A percentile compares a stretch with the other conserved stretches of the same genome.
These are phyloP conservation scores for Chloroceryle inda DNA, from an alignment of 2,797 vertebrate species.

Conservation along the genomic window DNA sequence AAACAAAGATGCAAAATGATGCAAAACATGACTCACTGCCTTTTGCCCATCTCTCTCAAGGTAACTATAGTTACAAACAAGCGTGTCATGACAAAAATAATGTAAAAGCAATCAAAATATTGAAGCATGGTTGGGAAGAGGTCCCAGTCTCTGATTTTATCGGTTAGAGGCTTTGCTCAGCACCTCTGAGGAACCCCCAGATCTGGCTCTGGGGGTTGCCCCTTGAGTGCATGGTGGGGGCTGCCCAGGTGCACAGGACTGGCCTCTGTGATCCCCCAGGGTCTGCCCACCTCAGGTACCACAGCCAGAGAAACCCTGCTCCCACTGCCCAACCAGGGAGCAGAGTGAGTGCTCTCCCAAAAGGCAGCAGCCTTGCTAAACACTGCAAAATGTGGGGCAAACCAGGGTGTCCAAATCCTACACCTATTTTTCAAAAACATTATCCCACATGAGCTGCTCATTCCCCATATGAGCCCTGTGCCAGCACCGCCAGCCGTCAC, in stretches of 20 bases:
- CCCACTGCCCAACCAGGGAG: neutral
- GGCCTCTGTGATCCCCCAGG: fast-evolving
- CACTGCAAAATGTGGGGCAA: neutral
- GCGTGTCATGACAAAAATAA: neutral
- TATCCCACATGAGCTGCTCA: fast-evolving
- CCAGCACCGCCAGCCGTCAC: fast-evolving
- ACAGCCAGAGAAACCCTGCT: neutral
- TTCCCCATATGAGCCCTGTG: fast-evolving
- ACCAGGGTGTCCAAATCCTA: neutral
- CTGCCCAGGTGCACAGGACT: too few species aligned
- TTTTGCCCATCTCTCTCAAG: neutral
- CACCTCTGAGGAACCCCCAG: fast-evolving
- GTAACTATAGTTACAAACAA: neutral
- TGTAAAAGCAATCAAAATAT: neutral
- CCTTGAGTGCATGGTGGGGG: neutral
- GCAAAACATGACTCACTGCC: neutral
- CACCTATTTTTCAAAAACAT: too few species aligned
- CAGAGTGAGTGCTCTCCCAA: fast-evolving
- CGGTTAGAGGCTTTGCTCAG: neutral
- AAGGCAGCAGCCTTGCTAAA: neutral
- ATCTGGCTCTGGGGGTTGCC: neutral
- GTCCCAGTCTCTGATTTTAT: neutral
- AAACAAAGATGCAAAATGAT: neutral
- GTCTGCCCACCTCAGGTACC: neutral
- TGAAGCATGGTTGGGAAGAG: neutral